Evolutionary conservation across 2,113 vertebrate species (phyloP), one percentile per base, ranked within the genome.

Genomic region (Aplodontia rufa): DNA sequence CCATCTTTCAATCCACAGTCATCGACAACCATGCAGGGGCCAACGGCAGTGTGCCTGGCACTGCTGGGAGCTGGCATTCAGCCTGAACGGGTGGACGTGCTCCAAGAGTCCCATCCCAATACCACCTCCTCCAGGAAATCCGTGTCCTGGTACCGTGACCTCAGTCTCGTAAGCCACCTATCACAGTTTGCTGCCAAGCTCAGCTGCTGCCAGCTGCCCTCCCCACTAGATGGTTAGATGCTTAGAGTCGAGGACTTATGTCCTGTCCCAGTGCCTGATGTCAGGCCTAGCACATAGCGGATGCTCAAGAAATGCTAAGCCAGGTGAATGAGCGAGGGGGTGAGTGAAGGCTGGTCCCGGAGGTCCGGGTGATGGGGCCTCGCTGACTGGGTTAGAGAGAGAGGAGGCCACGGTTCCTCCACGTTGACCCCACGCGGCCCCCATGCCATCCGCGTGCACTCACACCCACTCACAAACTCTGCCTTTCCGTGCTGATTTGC

Each of bases 161-260:
- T 68, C 37, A 4, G 53, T 42, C 42, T 64, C 62, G 26, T 45
- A 53, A 30, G 87, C 28, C 0, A 0, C 35, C 49, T 6, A 4
- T 32, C 13, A 11, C 30, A 2, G 66, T 62, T 22, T 62, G n/a
- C 19, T 6, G 26, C 45, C 51, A n/a, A 55, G 83, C 22, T 71
- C 55, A 35, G 69, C 51, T 8, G 4, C 40, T 30, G 9, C 64
- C 0, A 0, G 71, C 58, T 55, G 19, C 89, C 30, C 42, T 51
- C 40, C 30, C 6, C 20, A 4, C 42, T 20, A 8, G 40, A 51
- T 0, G 42, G n/a, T 0, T 8, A 40, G 71, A 19, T 24, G 13
- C 10, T 19, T 17, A 28, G 60, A 6, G 26, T 19, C 72, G 14
- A 49, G 40, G 30, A n/a, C 30, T 24, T 24, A 42, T n/a, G 32